Conservation (phyloP, 2,888 invertebrate species). For the Zaprionus bogoriensis region DNA sequence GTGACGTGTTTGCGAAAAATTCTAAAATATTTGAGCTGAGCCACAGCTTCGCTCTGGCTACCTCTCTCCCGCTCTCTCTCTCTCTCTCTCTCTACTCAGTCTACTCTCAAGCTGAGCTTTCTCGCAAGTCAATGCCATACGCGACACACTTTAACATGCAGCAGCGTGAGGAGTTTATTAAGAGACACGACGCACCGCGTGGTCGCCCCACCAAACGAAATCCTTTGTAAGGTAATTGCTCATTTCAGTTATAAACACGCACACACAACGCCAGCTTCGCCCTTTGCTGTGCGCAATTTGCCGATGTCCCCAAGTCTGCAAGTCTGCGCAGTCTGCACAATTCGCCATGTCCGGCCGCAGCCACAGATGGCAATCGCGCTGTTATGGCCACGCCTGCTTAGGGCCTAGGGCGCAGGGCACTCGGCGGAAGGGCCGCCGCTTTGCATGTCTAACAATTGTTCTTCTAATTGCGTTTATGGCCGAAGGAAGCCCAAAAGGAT, state of each 20-base stretch:
- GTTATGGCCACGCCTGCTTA: slow-evolving; percentile 44
- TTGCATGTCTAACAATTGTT: slow-evolving; percentile 79
- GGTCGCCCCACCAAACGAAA: slow-evolving; percentile 27
- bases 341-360: slow-evolving; percentile 11
- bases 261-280: slow-evolving; percentile 32
- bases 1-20: slow-evolving; percentile 70
- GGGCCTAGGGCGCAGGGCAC: background rate
- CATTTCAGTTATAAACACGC: slow-evolving; percentile 76
- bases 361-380: slow-evolving; percentile 64
- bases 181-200: slow-evolving; percentile 45
- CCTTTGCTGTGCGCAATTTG: background rate
- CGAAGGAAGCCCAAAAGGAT: slow-evolving; percentile 47
- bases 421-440: slow-evolving; percentile 49
- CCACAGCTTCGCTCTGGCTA: background rate
- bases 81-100: background rate
- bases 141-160: slow-evolving; percentile 63
- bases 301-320: background rate
- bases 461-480: slow-evolving; percentile 78
- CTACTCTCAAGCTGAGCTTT: slow-evolving; percentile 39
- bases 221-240: slow-evolving; percentile 73
- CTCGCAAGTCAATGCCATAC: slow-evolving; percentile 72
- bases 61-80: background rate
- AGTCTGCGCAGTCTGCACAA: background rate
- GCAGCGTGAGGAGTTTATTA: slow-evolving; percentile 73
- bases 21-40: slow-evolving; percentile 62